Evolutionary conservation across 2,113 vertebrate species (phyloP), one percentile per base, ranked within the genome.

Genomic region (Hemicordylus capensis): DNA sequence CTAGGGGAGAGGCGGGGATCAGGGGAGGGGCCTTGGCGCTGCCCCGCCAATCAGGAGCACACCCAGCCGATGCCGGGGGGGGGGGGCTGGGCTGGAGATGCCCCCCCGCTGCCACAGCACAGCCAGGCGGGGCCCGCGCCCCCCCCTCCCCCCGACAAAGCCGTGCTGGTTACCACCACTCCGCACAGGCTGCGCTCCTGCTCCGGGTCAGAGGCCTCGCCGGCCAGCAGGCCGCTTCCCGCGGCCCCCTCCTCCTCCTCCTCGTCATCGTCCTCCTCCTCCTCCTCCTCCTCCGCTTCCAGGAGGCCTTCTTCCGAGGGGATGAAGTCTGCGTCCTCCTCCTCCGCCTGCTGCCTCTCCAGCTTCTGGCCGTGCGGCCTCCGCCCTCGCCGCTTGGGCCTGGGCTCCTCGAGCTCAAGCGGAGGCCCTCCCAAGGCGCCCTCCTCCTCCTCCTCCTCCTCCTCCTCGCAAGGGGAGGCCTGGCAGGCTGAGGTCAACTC

Each of bases 241-340:
- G 98, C 96, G 26, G 89, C 94, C 6, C 88, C 94, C 26, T 95
- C 94, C 89, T 96, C 97, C 12, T 95, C 96, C n/a, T n/a, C n/a
- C n/a, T n/a, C n/a, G n/a, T n/a, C n/a, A n/a, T n/a, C n/a, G n/a
- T n/a, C 7, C 42, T 97, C 96, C 26, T 89, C 94, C 12, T 88
- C 94, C 34, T 95, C 94, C 85, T 96, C 97, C 8, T 95, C 96
- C 8, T 95, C 85, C 0, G 93, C 97, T 66, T 83, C 91, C 66
- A 96, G 87, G 84, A 86, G 9, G 24, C 90, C 90, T 6, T 93
- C 94, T 81, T 91, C 92, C 0, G 97, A 92, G 74, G 95, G 97
- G 58, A 98, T 95, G 48, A 99, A 99, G 88, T 99, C 98, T 0
- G 95, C 95, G 0, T 99, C 98, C 1, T 95, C 93, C 0, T 95